Percentiles rank a stretch among this genome's conserved stretches.
Evolutionary conservation across 2,888 invertebrate species (phyloP).

Genomic region (Stramonita haemastoma): DNA sequence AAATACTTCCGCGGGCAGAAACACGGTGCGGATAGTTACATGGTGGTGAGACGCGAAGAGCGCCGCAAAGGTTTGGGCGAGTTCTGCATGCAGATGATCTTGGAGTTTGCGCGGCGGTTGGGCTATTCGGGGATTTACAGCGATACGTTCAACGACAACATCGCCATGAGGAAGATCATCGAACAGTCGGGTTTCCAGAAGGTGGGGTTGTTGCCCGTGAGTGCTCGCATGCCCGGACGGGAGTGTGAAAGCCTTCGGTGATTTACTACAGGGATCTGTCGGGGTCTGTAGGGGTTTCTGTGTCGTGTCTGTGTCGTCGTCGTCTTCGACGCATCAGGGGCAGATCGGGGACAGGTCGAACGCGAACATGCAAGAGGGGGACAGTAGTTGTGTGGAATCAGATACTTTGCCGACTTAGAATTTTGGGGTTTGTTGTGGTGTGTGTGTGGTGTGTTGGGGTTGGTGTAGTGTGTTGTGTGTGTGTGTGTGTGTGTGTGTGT

Average conservation of each 20-base stretch:
- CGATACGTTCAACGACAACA: slow-evolving; percentile 55
- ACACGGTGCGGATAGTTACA: slow-evolving; percentile 56
- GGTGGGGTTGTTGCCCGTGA: slow-evolving; percentile 54
- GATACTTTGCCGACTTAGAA: not conserved
- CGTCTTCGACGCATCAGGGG: not conserved
- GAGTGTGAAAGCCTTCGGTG: slow-evolving; percentile 44
- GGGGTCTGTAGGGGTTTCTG: not conserved
- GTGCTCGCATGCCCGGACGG: slow-evolving; percentile 51
- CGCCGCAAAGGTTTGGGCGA: slow-evolving; percentile 57
- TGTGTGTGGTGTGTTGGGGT: not conserved
- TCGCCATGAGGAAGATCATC: slow-evolving; percentile 53
- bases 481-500: not conserved
- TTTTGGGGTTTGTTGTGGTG: not conserved
- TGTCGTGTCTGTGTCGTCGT: not conserved
- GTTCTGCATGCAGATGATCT: slow-evolving; percentile 51
- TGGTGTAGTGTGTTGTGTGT: not conserved
- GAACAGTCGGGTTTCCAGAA: slow-evolving; percentile 50
- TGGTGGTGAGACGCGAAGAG: slow-evolving; percentile 54
- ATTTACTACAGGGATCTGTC: slow-evolving; percentile 49
- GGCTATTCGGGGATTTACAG: slow-evolving; percentile 57
- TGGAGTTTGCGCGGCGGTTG: slow-evolving; percentile 53
- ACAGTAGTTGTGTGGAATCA: not conserved
- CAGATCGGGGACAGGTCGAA: not conserved
- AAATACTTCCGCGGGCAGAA: slow-evolving; percentile 56
- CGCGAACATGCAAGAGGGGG: not conserved